Evolutionary conservation across 64 coral and sea anemone genomes (phyloP).

Genomic region (Astreopora myriophthalma): DNA sequence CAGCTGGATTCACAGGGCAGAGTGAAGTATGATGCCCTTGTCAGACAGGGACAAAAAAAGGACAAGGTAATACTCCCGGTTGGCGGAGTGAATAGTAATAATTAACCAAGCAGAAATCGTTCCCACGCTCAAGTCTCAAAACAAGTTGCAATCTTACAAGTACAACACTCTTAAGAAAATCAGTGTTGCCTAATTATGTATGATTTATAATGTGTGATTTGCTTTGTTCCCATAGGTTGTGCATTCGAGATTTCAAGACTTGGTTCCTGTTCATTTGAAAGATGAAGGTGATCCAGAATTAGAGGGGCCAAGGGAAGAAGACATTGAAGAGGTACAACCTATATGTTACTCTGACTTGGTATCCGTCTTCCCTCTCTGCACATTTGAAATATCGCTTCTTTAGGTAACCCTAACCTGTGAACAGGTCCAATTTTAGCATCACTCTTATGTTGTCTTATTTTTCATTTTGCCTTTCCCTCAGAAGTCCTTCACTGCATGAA

Average conservation of each 20-base stretch:
- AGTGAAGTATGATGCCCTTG: slow-evolving; percentile 98
- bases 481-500: too few relatives aligned
- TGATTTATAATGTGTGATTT: background rate
- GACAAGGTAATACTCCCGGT: slow-evolving; percentile 65
- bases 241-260: slow-evolving; percentile 68
- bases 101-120: too few relatives aligned
- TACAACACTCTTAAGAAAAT: too few relatives aligned
- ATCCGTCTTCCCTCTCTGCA: background rate
- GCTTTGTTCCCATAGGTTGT: background rate
- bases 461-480: too few relatives aligned
- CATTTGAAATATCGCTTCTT: too few relatives aligned
- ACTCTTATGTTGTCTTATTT: too few relatives aligned
- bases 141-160: too few relatives aligned
- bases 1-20: slow-evolving; percentile 90
- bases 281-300: slow-evolving; percentile 41
- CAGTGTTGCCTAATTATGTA: background rate
- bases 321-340: slow-evolving; percentile 45
- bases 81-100: background rate
- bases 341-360: background rate
- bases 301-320: slow-evolving; percentile 45
- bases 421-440: too few relatives aligned
- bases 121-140: too few relatives aligned
- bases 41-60: slow-evolving; percentile 90
- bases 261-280: slow-evolving; percentile 69
- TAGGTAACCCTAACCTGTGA: too few relatives aligned